Base-by-base conservation (phyloP, 2,888 invertebrate genomes). In the Rhopalosiphum nymphaeae region DNA sequence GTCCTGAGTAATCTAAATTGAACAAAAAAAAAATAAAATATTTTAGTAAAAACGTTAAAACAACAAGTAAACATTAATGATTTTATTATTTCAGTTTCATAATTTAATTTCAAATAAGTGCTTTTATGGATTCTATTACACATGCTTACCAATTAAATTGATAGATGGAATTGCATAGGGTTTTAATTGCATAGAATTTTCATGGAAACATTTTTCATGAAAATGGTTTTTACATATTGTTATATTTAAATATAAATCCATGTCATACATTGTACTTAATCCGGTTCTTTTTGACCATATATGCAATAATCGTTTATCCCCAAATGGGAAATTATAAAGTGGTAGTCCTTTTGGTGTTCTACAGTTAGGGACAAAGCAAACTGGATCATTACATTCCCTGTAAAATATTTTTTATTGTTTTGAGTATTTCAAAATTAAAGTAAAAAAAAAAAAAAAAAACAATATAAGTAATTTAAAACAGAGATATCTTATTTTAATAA, bases 221-320 rank as follows among this genome's bases (percentile, higher is more conserved):
- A 92, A 92, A 92, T 92, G 92, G 21, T 9, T 92, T 92, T 88
- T n/a, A 67, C 87, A 92, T 49, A 92, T 88, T 29, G 49, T 46
- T 86, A 92, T 87, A 61, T n/a, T 57, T 46, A 36, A 61, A 49
- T 88, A 88, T 36, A 88, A 49, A n/a, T 88, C 61, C 3, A n/a
- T 49, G n/a, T 57, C 56, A 92, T 92, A 92, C 36, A 92, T 42
- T 49, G 87, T 67, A 88, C 92, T 92, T 87, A 92, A 61, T 36
- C 92, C 92, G 36, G 88, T 67, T n/a, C 87, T 87, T 87, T 87
- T 46, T 36, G 36, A 29, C 87, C 92, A 92, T 49, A 92, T 29
- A 21, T 67, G 4, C 42, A 92, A 88, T 88, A 94, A 89, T 49
- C 67, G 26, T 92, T 87, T n/a, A 94, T 94, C 25, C 10, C 44